Conservation (phyloP, 2,113 vertebrate species). For the Tapirus terrestris region DNA sequence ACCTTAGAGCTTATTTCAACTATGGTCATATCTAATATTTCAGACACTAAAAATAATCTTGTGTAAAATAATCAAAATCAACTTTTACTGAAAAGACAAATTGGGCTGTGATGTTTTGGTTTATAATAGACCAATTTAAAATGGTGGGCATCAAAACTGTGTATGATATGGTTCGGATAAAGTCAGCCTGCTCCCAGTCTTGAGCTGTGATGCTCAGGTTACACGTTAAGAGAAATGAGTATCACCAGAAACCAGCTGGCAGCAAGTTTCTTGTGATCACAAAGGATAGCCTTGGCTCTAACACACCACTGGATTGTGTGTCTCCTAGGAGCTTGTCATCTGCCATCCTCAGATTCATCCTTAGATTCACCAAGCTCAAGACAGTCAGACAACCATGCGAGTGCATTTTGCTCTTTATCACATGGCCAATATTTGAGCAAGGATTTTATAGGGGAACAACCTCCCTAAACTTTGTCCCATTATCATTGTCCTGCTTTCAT, state of each 20-base stretch:
- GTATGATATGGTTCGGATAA: neutral
- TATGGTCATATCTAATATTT: neutral
- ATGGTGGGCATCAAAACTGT: neutral
- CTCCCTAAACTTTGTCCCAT: neutral
- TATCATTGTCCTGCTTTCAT: neutral
- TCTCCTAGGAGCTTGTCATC: neutral
- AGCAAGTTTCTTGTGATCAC: neutral
- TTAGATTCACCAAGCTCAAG: neutral
- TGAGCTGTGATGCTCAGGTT: neutral
- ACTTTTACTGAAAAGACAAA: neutral
- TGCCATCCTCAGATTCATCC: neutral
- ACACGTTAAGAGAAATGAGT: neutral
- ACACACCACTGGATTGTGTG: rapidly evolving
- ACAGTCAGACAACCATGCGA: neutral
- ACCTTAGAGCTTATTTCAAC: neutral
- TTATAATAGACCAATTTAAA: neutral
- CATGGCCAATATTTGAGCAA: neutral
- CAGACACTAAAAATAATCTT: neutral
- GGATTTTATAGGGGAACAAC: neutral
- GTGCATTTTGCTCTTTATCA: neutral
- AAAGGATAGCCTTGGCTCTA: neutral
- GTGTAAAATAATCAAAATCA: neutral
- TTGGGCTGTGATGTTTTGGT: neutral
- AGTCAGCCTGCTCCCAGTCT: neutral
- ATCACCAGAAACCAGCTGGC: neutral